A percentile compares a stretch with the other conserved stretches of the same genome.
phyloP scores from a whole-genome alignment of 2,888 invertebrate genomes.

The Ectemnius continuus region DNA sequence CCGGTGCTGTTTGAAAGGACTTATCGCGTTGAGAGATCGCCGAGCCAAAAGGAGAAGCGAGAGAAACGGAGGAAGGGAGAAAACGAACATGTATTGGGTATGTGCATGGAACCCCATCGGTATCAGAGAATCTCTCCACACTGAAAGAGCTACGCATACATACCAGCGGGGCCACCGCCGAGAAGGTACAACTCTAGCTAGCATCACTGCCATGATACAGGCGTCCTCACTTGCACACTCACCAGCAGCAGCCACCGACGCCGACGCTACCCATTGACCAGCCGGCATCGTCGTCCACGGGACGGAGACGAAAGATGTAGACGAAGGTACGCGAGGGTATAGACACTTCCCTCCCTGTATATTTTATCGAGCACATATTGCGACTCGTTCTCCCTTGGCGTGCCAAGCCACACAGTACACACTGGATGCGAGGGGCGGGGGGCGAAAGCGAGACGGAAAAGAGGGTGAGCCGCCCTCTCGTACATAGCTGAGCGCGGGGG shows the following conservation, averaged over 20 bases:
- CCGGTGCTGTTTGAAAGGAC: conserved; percentile 60
- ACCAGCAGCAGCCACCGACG: too few relatives aligned
- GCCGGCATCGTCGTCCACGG: background rate
- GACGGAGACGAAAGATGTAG: conserved; percentile 43
- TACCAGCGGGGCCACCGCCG: conserved; percentile 5
- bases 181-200: conserved; percentile 21
- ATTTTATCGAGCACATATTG: conserved; percentile 65
- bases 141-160: conserved; percentile 39
- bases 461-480: too few relatives aligned
- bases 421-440: conserved; percentile 10
- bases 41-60: conserved; percentile 39
- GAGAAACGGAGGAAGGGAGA: too few relatives aligned
- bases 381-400: conserved; percentile 57
- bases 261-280: background rate
- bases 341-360: conserved; percentile 64
- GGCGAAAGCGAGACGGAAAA: conserved; percentile 21
- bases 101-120: conserved; percentile 49
- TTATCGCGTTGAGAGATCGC: conserved; percentile 63
- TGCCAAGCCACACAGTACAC: conserved; percentile 57
- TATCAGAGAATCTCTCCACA: conserved; percentile 49
- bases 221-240: background rate
- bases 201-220: conserved; percentile 15
- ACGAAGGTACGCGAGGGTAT: conserved; percentile 30
- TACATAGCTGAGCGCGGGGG: conserved; percentile 21
- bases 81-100: conserved; percentile 47